Evolutionary conservation across 1,140 invertebrate species (phyloP), one percentile per base, ranked within the genome.

Genomic region (Hirudo medicinalis): DNA sequence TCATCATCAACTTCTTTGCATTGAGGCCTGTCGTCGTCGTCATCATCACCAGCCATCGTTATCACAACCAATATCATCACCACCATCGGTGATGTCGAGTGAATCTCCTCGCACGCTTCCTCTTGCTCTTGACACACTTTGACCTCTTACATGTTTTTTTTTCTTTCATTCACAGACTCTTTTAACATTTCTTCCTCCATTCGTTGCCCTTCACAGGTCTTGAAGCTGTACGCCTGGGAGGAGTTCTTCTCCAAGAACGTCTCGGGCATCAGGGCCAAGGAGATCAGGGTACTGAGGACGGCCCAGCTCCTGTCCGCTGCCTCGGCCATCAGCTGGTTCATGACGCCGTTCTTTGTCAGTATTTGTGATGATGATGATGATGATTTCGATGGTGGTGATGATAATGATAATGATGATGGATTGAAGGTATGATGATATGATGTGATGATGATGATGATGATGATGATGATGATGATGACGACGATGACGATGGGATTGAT

Each of bases 271-370:
- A 25, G 78, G 70, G 67, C 74, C 5, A 76, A 79, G 71, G 84
- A 85, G 75, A 72, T 86, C 11, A 75, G 76, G 17, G 75, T 80
- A 55, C 71, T 85, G 20, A 77, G 75, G 70, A 78, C 77, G 70
- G 76, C 79, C 27, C 79, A 81, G 4, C 79, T 80, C 70, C 71
- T 84, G 2, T 77, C 75, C 55, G 78, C 79, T 22, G 88, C 88
- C 20, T 91, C 90, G 19, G 91, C 89, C 55, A 93, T 95, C 80
- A 88, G 93, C 74, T 95, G 92, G 91, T 90, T 90, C 2, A 92
- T 90, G 81, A 91, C 91, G 6, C 92, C 93, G 20, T 94, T 94
- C 82, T 84, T 96, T 22, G 77, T 77, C 15, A 75, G 72, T 71
- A 6, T 20, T 19, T 9, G 27, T 25, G 49, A 43, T 1, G 20